Percentiles rank a stretch among this genome's conserved stretches.
These are phyloP conservation scores for Lathronympha strigana DNA, from an alignment of 2,888 invertebrate genomes.

Conservation along the genomic window DNA sequence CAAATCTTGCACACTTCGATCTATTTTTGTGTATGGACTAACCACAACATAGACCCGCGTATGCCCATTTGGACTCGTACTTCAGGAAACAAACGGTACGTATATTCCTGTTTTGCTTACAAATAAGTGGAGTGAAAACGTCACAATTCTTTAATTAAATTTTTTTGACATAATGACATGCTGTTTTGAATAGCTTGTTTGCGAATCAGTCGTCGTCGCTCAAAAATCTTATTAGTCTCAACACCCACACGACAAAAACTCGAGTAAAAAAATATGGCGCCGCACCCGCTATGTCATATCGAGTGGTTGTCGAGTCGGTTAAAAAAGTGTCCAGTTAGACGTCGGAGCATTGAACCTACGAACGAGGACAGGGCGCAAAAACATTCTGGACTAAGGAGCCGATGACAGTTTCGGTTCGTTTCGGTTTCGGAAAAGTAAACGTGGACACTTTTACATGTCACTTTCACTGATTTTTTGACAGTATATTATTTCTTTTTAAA, in stretches of 20 bases:
- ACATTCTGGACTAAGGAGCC: conserved; percentile 54
- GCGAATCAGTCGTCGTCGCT: conserved; percentile 1
- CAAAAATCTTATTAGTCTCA: conserved; percentile 25
- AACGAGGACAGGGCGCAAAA: conserved; percentile 67
- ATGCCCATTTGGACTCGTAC: too few species aligned
- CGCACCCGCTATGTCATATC: conserved; percentile 57
- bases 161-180: too few species aligned
- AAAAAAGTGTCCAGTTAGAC: conserved; percentile 76
- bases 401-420: conserved; percentile 14
- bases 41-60: too few species aligned
- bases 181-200: too few species aligned
- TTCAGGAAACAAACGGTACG: too few species aligned
- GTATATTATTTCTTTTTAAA: too few species aligned
- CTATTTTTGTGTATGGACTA: too few species aligned
- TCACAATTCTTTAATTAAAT: too few species aligned
- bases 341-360: conserved; percentile 69
- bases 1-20: too few species aligned
- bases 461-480: conserved; percentile 12
- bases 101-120: too few species aligned
- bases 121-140: too few species aligned
- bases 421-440: background rate
- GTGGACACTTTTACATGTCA: background rate
- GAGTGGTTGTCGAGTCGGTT: conserved; percentile 57
- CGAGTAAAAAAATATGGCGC: conserved; percentile 55
- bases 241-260: conserved; percentile 46